phyloP scores from a whole-genome alignment of 2,113 vertebrate species.

The Poeciliopsis turrubarensis region DNA sequence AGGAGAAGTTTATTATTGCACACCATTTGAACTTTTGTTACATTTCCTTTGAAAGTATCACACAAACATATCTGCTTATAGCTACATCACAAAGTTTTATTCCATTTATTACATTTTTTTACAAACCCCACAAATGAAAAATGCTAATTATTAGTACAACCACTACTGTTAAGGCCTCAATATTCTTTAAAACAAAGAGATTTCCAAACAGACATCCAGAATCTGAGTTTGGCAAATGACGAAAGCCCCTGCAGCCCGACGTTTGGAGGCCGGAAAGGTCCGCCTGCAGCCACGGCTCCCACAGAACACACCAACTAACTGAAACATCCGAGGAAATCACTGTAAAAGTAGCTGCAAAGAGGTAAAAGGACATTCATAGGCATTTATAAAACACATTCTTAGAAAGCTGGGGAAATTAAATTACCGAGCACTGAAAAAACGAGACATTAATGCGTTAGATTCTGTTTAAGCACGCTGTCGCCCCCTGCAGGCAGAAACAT shows the following conservation, averaged over 20 bases:
- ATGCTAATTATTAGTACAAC: background rate
- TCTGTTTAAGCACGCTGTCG: background rate
- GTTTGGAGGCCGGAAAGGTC: constrained; percentile 16
- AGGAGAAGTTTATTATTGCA: constrained; percentile 16
- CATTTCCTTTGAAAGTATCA: constrained; percentile 6
- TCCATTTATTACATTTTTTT: constrained; percentile 8
- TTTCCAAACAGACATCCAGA: constrained; percentile 1
- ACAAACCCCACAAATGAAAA: constrained; percentile 12
- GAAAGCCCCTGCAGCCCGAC: constrained; percentile 8
- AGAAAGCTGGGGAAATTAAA: background rate
- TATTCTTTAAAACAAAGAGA: constrained; percentile 4
- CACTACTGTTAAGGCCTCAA: constrained; percentile 17
- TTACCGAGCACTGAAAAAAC: background rate
- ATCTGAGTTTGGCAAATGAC: constrained; percentile 1
- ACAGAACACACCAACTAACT: background rate
- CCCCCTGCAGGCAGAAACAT: background rate
- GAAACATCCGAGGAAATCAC: background rate
- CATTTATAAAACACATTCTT: constrained; percentile 9
- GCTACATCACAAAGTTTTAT: constrained; percentile 7
- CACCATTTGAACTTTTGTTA: constrained; percentile 9
- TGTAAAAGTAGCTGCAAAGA: background rate
- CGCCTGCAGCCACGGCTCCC: constrained; percentile 1
- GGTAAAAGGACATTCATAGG: constrained; percentile 14
- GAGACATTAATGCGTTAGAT: background rate
- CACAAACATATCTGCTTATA: constrained; percentile 22